Evolutionary conservation across 1,140 invertebrate species (phyloP).

Genomic region (Ganaspis sp.): DNA sequence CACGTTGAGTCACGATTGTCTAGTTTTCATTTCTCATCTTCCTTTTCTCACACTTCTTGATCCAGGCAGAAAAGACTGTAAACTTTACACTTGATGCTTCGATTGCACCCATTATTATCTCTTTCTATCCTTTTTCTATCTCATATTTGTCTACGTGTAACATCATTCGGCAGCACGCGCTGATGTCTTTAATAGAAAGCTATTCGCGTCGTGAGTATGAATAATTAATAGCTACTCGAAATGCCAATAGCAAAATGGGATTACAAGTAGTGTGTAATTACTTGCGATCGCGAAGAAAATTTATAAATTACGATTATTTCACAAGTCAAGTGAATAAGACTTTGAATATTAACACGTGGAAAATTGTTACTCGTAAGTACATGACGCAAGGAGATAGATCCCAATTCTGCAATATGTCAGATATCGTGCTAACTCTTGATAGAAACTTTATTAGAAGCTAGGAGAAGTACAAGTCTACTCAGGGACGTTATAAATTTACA

Average conservation of each 20-base stretch:
- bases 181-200: conserved; percentile 4
- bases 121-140: neutral
- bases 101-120: too few relatives aligned
- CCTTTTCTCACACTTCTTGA: neutral
- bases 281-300: neutral
- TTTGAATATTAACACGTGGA: neutral
- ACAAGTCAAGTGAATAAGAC: neutral
- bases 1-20: conserved; percentile 4
- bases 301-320: conserved; percentile 10
- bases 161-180: neutral
- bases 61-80: neutral
- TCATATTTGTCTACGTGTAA: neutral
- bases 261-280: conserved; percentile 14
- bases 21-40: neutral
- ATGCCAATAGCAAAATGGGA: conserved; percentile 5
- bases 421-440: neutral
- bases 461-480: too few relatives aligned
- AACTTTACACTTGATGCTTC: neutral
- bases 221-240: conserved; percentile 21
- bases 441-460: too few relatives aligned
- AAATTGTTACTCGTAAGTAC: neutral
- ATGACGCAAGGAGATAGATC: neutral
- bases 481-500: too few relatives aligned
- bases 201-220: conserved; percentile 8
- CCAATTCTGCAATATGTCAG: neutral